Evolutionary conservation across 2,113 vertebrate species (phyloP).

Genomic region (Shinisaurus crocodilurus): DNA sequence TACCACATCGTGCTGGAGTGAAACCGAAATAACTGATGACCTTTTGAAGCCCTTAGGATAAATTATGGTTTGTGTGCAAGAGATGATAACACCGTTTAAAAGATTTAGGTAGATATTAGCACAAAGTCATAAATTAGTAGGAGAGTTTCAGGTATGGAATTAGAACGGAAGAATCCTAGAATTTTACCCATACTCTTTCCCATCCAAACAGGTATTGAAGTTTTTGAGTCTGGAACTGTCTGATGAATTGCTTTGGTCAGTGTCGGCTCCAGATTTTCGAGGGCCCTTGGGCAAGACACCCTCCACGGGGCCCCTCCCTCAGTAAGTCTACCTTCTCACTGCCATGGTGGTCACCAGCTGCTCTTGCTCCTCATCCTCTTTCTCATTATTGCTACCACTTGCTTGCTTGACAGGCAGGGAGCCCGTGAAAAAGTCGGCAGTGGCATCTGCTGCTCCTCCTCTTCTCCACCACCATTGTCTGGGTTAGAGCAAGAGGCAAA

Average conservation of each 20-base stretch:
- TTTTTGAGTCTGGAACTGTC: constrained; percentile 51
- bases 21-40: constrained; percentile 66
- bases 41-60: constrained; percentile 71
- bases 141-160: constrained; percentile 66
- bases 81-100: constrained; percentile 75
- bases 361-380: too few species aligned
- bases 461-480: too few species aligned
- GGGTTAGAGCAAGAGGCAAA: too few species aligned
- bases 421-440: too few species aligned
- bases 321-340: too few species aligned
- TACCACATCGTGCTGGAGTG: constrained; percentile 49
- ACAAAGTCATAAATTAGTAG: constrained; percentile 68
- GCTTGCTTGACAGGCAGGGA: too few species aligned
- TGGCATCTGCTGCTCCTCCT: too few species aligned
- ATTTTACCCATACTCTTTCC: constrained; percentile 53
- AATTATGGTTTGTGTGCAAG: constrained; percentile 70
- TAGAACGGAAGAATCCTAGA: constrained; percentile 42
- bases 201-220: constrained; percentile 27
- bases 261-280: too few species aligned
- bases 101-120: constrained; percentile 76
- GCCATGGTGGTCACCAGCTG: too few species aligned
- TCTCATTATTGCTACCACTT: too few species aligned
- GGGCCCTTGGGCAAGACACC: too few species aligned
- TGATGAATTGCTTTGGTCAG: constrained; percentile 22
- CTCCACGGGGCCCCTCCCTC: too few species aligned